Evolutionary conservation across 2,888 invertebrate genomes (phyloP).

Genomic region (Orchesella flavescens): DNA sequence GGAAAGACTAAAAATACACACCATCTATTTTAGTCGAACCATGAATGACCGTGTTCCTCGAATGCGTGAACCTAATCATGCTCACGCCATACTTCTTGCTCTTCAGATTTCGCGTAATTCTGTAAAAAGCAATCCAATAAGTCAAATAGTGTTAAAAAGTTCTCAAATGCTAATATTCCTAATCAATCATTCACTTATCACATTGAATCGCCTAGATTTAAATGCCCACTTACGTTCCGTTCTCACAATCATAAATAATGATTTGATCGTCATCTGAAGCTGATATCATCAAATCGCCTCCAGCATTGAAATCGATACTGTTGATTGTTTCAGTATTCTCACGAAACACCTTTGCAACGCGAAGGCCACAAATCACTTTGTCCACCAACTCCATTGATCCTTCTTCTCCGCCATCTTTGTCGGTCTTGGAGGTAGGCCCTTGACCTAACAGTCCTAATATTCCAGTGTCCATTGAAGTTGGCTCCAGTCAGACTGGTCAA

Average conservation of each 20-base stretch:
- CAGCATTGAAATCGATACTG: conserved; percentile 92
- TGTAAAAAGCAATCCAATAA: conserved; percentile 72
- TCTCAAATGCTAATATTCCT: no score
- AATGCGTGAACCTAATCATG: conserved; percentile 98
- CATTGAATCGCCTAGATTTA: no score
- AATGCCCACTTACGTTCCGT: conserved; percentile 86
- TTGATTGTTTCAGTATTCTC: conserved; percentile 99
- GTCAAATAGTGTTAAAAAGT: no score
- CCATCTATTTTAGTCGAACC: conserved; percentile 99
- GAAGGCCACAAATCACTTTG: conserved; percentile 94
- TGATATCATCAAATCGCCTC: conserved; percentile 95
- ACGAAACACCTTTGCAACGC: conserved; percentile 96
- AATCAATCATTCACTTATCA: no score
- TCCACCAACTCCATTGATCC: conserved; percentile 76
- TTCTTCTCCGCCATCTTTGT: not conserved
- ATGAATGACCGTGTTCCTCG: conserved; percentile 97
- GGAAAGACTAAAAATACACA: no score
- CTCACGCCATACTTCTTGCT: conserved; percentile 99
- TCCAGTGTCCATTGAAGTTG: no score
- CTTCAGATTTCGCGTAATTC: conserved; percentile 94
- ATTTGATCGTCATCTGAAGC: conserved; percentile 99
- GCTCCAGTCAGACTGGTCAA: no score
- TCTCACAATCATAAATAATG: conserved; percentile 98
- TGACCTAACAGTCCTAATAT: no score
- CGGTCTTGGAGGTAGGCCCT: no score